These are phyloP conservation scores for Zapornia atra DNA, from an alignment of 2,113 vertebrate species.

Conservation along the genomic window DNA sequence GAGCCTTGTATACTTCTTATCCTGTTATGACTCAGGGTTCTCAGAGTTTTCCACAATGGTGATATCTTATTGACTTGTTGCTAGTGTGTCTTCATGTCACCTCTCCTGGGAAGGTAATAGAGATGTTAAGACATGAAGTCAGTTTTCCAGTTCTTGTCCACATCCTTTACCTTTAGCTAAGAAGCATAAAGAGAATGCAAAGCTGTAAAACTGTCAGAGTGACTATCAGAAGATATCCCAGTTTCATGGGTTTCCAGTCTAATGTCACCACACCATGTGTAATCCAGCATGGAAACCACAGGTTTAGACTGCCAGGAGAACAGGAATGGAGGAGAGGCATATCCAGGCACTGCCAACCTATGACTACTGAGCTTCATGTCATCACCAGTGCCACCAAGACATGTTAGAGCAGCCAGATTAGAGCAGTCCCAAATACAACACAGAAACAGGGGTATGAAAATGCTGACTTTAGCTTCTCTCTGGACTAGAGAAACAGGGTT, in stretches of 20 bases:
- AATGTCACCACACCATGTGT: neutral
- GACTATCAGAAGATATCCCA: neutral
- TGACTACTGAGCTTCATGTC: neutral
- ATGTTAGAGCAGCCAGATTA: neutral
- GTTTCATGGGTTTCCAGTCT: neutral
- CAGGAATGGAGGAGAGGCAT: neutral
- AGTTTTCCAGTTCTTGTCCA: neutral
- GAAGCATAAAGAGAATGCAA: neutral
- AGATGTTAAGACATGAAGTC: neutral
- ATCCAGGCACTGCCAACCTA: neutral
- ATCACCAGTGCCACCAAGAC: accelerated
- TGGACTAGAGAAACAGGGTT: neutral
- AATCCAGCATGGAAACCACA: neutral
- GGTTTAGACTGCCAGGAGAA: neutral
- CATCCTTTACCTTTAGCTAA: neutral
- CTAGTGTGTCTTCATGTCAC: neutral
- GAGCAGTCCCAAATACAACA: neutral
- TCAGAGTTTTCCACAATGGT: neutral
- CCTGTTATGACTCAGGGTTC: neutral
- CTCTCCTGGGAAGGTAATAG: neutral
- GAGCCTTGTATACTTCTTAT: neutral
- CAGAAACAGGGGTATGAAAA: neutral
- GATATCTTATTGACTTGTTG: neutral
- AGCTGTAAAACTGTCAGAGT: neutral
- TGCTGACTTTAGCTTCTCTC: neutral